phyloP scores from a whole-genome alignment of 2,797 vertebrate species.

The Leucoraja ocellata region DNA sequence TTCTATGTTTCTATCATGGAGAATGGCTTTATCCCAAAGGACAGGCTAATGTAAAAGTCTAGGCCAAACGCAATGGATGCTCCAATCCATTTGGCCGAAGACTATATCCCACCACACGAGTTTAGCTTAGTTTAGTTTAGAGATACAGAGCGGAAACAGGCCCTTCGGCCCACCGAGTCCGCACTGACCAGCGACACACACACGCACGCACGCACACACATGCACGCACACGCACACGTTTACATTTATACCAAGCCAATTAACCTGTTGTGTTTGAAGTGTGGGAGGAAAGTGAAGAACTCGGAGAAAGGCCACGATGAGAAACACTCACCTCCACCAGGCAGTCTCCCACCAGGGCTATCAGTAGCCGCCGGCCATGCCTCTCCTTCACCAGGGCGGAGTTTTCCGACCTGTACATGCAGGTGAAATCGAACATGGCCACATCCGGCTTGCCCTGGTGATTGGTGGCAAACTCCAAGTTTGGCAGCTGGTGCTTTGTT shows the following conservation, averaged over 20 bases:
- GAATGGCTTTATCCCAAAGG: background rate
- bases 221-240: too few relatives aligned
- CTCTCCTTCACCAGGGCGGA: slow-evolving; percentile 77
- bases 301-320: too few relatives aligned
- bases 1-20: too few relatives aligned
- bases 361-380: slow-evolving; percentile 64
- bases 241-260: too few relatives aligned
- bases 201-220: too few relatives aligned
- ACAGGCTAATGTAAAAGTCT: background rate
- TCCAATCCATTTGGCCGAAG: background rate
- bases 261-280: too few relatives aligned
- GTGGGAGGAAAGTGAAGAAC: too few relatives aligned
- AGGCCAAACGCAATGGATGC: background rate
- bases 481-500: slow-evolving; percentile 67
- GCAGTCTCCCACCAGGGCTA: slow-evolving; percentile 83
- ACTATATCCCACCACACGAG: background rate
- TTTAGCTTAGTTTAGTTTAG: too few relatives aligned
- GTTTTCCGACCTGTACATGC: slow-evolving; percentile 83
- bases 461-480: slow-evolving; percentile 72
- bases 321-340: slow-evolving; percentile 76
- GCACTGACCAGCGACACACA: too few relatives aligned
- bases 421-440: slow-evolving; percentile 90
- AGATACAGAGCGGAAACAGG: too few relatives aligned
- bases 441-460: slow-evolving; percentile 63
- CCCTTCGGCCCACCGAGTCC: too few relatives aligned